phyloP scores from a whole-genome alignment of 2,888 invertebrate genomes.

The Drosophila anomalata region DNA sequence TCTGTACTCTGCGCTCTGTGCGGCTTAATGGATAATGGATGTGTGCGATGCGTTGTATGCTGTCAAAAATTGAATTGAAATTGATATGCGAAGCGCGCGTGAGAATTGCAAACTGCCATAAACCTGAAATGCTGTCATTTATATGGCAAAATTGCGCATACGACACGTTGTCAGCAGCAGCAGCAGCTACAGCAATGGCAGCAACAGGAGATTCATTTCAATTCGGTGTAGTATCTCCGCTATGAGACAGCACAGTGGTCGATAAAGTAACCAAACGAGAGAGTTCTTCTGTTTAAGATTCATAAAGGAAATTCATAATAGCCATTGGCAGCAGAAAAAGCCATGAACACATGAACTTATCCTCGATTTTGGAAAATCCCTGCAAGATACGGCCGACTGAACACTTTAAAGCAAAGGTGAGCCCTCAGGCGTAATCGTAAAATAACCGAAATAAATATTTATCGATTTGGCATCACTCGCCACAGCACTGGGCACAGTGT shows the following conservation, averaged over 20 bases:
- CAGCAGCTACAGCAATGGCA: conserved; percentile 1
- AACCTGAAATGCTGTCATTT: conserved; percentile 69
- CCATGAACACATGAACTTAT: background rate
- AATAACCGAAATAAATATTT: conserved; percentile 29
- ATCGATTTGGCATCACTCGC: conserved; percentile 24
- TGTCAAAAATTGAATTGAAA: conserved; percentile 77
- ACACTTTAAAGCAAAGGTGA: conserved; percentile 23
- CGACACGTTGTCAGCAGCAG: conserved; percentile 60
- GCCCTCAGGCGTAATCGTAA: conserved; percentile 22
- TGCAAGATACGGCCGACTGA: background rate
- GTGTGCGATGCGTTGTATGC: conserved; percentile 38
- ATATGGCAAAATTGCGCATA: conserved; percentile 72
- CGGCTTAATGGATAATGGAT: conserved; percentile 45
- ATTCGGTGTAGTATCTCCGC: background rate
- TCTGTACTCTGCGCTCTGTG: conserved; percentile 24
- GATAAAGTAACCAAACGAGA: background rate
- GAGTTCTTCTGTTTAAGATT: background rate
- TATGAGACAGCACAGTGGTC: conserved; percentile 22
- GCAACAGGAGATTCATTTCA: conserved; percentile 30
- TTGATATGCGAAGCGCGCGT: conserved; percentile 68
- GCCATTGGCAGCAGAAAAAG: background rate
- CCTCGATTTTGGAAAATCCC: conserved; percentile 6
- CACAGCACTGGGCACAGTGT: conserved; percentile 23
- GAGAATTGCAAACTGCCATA: conserved; percentile 62
- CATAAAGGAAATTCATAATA: background rate